These are phyloP conservation scores for Lophura nycthemera DNA, from an alignment of 2,113 vertebrate genomes.

Conservation along the genomic window DNA sequence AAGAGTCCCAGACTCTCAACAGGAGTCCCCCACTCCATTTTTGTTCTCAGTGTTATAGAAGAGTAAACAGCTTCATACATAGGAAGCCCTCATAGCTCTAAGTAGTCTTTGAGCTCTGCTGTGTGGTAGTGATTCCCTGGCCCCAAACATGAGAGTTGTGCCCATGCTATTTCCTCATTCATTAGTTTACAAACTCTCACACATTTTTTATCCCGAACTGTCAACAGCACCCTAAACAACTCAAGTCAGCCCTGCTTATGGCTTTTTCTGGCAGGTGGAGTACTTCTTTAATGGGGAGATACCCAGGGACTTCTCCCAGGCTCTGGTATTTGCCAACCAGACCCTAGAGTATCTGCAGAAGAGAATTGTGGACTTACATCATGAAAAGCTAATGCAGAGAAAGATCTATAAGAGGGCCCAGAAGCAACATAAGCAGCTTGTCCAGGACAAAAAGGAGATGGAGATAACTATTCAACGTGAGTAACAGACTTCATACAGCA, in stretches of 20 bases:
- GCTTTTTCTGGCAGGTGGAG: conserved; percentile 81
- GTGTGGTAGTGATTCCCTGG: background rate
- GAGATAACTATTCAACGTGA: conserved; percentile 78
- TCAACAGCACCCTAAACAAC: background rate
- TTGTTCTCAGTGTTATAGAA: background rate
- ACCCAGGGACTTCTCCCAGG: conserved; percentile 79
- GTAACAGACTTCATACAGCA: conserved; percentile 9
- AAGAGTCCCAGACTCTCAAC: background rate
- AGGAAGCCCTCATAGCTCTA: background rate
- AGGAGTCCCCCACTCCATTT: background rate
- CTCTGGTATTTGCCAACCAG: conserved; percentile 82
- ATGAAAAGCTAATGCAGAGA: conserved; percentile 82
- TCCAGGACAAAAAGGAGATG: conserved; percentile 83
- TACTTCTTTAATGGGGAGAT: conserved; percentile 76
- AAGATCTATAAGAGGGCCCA: conserved; percentile 78
- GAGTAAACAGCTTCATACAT: background rate
- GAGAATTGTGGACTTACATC: conserved; percentile 80
- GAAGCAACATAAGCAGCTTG: conserved; percentile 81
- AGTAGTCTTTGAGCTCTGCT: background rate
- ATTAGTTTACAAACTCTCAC: background rate
- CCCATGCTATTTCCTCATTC: background rate
- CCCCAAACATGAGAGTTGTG: background rate
- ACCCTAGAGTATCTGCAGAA: conserved; percentile 80
- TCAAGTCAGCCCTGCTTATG: background rate
- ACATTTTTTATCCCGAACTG: background rate